phyloP scores from a whole-genome alignment of 2,113 vertebrate species.

The human (Homo sapiens) region DNA sequence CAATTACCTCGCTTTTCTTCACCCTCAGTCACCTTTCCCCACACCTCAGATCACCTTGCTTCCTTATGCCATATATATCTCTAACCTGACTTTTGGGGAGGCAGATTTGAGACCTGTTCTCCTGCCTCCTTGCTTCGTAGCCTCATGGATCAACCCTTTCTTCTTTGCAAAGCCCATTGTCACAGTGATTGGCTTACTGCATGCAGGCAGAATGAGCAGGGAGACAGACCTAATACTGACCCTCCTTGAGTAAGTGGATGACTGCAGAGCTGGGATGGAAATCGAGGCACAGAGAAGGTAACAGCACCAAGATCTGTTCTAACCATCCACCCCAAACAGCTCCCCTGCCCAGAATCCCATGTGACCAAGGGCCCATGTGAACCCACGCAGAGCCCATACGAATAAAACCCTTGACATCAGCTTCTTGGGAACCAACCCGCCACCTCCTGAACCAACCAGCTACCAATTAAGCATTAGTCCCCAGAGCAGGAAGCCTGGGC shows the following conservation, averaged over 20 bases:
- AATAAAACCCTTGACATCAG: background rate
- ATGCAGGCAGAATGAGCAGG: too few relatives aligned
- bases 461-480: background rate
- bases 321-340: background rate
- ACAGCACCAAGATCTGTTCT: background rate
- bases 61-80: background rate
- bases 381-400: background rate
- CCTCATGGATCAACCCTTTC: background rate
- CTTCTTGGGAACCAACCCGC: background rate
- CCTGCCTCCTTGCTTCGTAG: background rate
- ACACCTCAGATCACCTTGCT: background rate
- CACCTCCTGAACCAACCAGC: background rate
- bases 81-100: background rate
- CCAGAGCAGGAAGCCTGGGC: background rate
- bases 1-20: background rate
- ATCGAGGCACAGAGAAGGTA: background rate
- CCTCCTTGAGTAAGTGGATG: background rate
- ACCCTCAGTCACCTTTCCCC: background rate
- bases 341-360: background rate
- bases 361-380: background rate
- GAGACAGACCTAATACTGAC: background rate
- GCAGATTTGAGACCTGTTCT: background rate
- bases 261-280: background rate
- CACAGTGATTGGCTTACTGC: background rate
- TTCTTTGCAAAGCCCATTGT: background rate